Evolutionary conservation across 64 coral and sea anemone genomes (phyloP), one percentile per base, ranked within the genome.

Genomic region (Montipora cactus): DNA sequence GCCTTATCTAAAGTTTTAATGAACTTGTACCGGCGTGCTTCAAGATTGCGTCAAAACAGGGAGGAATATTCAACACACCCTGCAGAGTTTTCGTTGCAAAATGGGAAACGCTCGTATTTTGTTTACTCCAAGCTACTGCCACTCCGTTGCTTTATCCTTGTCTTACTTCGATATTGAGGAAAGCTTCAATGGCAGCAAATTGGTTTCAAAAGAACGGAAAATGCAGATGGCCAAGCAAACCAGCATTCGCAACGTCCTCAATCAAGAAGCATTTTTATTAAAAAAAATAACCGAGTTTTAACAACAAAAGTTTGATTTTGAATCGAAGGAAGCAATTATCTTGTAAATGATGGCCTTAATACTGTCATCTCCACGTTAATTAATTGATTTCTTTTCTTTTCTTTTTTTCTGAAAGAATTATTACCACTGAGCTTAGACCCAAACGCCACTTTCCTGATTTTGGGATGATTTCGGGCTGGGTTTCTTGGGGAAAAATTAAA

Each of bases 81-180:
- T 49, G 81, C 81, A 13, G 81, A 18, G 25, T 37, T 37, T 37
- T 37, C 59, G 19, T 81, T 59, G 58, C 9, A 20, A 66, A 49
- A 11, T 49, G 44, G 20, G 44, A 19, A 85, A 85, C 64, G 45
- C 14, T 9, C 28, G 4, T 70, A 47, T 49, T 62, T 85, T n/a
- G 15, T 85, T 85, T 69, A 82, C 67, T 70, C 49, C 44, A 85
- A 85, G 16, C 58, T 15, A 8, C 44, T 83, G 53, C 53, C 37
- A 69, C 5, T 67, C 7, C 37, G 46, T 48, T 70, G 44, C 69
- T 21, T 47, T 21, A 70, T 69, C 69, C 58, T 85, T 67, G 6
- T 55, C 19, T 67, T 37, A 37, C 37, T 3, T 19, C n/a, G 8
- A 69, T 49, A 70, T 68, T 85, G 12, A 18, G 8, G 18, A 45